Evolutionary conservation across 1,140 invertebrate genomes (phyloP).

Genomic region (Halictus rubicundus): DNA sequence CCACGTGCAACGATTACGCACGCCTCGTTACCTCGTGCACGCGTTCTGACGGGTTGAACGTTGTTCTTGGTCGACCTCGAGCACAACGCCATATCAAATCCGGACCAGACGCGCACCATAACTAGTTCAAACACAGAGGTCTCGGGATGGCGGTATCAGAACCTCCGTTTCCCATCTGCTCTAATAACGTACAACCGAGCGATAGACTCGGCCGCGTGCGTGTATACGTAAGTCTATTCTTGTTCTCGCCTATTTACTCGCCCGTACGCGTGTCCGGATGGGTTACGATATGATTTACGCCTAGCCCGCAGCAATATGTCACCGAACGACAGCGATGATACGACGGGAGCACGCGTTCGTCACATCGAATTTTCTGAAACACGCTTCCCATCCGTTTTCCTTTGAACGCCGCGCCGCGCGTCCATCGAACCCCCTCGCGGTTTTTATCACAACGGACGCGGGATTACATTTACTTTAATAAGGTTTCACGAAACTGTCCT

Average conservation of each 20-base stretch:
- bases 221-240: neutral
- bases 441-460: too few relatives aligned
- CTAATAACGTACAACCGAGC: constrained; percentile 67
- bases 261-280: constrained; percentile 15
- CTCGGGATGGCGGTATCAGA: constrained; percentile 66
- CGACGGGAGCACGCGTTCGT: neutral
- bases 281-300: constrained; percentile 55
- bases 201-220: neutral
- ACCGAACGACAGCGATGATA: constrained; percentile 20
- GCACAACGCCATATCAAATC: constrained; percentile 51
- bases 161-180: constrained; percentile 67
- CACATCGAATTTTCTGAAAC: too few relatives aligned
- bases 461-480: too few relatives aligned
- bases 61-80: constrained; percentile 46
- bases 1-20: constrained; percentile 28
- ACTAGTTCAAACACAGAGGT: constrained; percentile 53
- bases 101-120: constrained; percentile 32
- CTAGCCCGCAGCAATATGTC: constrained; percentile 26
- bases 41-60: constrained; percentile 13
- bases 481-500: too few relatives aligned
- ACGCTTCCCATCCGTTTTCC: too few relatives aligned
- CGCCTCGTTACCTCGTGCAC: constrained; percentile 34
- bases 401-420: too few relatives aligned
- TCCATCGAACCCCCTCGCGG: too few relatives aligned
- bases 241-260: constrained; percentile 38